Percentiles rank a stretch among this genome's conserved stretches.
Conservation (phyloP, 1,140 invertebrate species). For the Ips nitidus region DNA sequence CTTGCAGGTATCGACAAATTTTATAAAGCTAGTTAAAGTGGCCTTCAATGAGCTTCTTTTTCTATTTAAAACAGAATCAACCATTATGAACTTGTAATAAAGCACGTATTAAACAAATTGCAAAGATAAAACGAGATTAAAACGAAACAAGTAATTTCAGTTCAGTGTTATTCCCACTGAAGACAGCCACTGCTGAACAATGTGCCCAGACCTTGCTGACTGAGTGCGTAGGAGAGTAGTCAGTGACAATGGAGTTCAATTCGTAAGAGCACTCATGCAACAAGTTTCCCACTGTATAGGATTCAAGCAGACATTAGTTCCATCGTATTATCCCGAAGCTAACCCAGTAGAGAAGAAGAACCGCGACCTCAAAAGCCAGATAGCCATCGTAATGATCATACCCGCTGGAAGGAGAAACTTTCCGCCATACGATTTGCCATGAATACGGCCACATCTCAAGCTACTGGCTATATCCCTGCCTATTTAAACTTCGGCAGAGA, state of each 20-base stretch:
- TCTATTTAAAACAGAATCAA: no score
- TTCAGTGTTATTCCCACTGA: constrained; percentile 37
- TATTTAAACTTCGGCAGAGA: constrained; percentile 32
- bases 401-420: constrained; percentile 44
- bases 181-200: constrained; percentile 32
- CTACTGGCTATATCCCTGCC: constrained; percentile 27
- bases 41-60: no score
- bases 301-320: constrained; percentile 47
- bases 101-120: no score
- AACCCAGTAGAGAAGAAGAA: constrained; percentile 49
- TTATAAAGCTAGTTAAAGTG: no score
- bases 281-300: constrained; percentile 42
- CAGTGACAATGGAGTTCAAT: constrained; percentile 26
- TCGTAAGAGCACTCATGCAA: constrained; percentile 47
- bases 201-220: constrained; percentile 39
- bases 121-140: no score
- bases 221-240: constrained; percentile 15
- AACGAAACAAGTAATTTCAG: no score
- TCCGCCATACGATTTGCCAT: constrained; percentile 50
- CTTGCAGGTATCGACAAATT: no score
- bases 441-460: constrained; percentile 47
- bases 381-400: constrained; percentile 21
- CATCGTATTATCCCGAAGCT: constrained; percentile 42
- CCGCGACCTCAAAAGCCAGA: constrained; percentile 31
- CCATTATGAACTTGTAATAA: no score